Evolutionary conservation across 2,888 invertebrate genomes (phyloP).

Genomic region (Dicycla oo): DNA sequence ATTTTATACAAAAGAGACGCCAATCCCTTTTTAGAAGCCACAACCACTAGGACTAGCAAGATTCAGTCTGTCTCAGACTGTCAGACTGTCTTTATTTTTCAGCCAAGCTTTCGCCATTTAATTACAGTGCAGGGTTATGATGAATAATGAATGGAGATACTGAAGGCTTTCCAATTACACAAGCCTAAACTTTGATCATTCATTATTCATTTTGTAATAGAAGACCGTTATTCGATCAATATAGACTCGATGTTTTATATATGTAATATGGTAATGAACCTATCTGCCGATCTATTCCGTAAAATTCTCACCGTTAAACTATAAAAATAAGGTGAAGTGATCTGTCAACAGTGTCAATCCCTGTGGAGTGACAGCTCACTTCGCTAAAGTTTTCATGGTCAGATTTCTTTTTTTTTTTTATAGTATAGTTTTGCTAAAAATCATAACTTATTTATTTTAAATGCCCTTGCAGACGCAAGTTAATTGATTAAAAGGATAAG

Average conservation of each 20-base stretch:
- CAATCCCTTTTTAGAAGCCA: background rate
- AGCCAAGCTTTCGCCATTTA: background rate
- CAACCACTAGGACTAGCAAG: background rate
- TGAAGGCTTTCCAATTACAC: background rate
- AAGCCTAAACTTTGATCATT: background rate
- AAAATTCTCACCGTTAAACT: no score
- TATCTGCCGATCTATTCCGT: no score
- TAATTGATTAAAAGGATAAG: background rate
- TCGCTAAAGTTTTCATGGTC: no score
- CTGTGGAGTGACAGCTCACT: no score
- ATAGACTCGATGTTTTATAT: background rate
- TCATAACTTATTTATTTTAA: background rate
- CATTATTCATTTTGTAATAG: background rate
- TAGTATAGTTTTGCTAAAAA: background rate
- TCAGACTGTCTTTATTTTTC: background rate
- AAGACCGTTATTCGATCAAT: background rate
- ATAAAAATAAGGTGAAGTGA: no score
- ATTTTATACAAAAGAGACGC: background rate
- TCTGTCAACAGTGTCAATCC: no score
- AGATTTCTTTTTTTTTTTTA: no score
- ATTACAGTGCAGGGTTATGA: background rate
- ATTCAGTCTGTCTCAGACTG: background rate
- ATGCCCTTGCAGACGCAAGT: conserved; percentile 11
- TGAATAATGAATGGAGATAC: background rate
- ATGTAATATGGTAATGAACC: background rate